Evolutionary conservation across 2,797 vertebrate species (phyloP).

Genomic region (Anisognathus igniventris): DNA sequence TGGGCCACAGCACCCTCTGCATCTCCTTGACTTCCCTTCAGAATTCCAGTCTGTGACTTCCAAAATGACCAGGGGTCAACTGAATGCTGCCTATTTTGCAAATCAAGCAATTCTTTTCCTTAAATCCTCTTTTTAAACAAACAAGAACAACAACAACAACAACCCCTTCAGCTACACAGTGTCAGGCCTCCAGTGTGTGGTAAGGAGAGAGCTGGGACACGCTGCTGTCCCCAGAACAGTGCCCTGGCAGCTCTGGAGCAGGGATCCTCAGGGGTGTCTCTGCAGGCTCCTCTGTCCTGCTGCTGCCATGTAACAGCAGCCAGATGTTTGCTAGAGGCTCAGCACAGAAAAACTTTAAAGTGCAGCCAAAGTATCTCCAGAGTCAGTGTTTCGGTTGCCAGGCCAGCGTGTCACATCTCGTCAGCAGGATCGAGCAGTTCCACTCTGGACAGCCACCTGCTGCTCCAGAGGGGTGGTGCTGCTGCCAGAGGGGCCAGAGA

Average conservation of each 20-base stretch:
- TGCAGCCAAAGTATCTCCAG: slow-evolving; percentile 29
- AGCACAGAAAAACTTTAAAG: neutral
- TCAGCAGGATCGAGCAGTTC: neutral
- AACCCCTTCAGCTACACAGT: neutral
- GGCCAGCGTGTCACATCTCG: neutral
- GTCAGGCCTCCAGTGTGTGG: neutral
- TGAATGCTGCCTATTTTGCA: neutral
- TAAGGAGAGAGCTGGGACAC: neutral
- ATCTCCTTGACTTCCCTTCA: neutral
- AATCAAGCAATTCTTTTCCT: neutral
- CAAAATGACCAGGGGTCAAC: neutral
- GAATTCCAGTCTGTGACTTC: fast-evolving
- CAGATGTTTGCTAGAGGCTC: slow-evolving; percentile 40
- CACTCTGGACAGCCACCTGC: neutral
- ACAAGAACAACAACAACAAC: neutral
- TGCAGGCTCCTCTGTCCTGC: neutral
- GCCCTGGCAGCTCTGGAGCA: neutral
- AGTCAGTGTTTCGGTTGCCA: neutral
- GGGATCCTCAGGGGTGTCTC: neutral
- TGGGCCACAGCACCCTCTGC: neutral
- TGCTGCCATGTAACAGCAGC: neutral
- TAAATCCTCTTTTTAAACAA: neutral
- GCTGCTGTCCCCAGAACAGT: fast-evolving
- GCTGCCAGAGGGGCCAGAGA: neutral
- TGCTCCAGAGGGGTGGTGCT: neutral